Evolutionary conservation across 2,888 invertebrate genomes (phyloP).

Genomic region (Gibbula magus): DNA sequence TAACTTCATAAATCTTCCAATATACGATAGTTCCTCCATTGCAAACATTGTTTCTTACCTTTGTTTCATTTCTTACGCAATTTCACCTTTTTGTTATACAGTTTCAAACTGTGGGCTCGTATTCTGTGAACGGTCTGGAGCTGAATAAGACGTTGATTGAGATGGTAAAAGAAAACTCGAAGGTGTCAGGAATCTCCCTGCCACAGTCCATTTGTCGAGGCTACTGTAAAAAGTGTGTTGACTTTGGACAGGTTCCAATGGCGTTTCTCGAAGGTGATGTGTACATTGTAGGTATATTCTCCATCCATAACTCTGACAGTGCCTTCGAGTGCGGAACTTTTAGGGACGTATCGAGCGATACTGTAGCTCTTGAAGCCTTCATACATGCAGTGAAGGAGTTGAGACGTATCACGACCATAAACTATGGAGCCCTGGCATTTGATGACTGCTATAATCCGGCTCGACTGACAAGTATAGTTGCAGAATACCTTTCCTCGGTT

Average conservation of each 20-base stretch:
- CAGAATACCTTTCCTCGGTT: conserved; percentile 36
- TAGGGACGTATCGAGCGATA: conserved; percentile 55
- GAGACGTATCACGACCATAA: conserved; percentile 45
- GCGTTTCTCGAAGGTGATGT: conserved; percentile 56
- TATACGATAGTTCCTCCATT: background rate
- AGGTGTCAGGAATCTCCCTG: conserved; percentile 24
- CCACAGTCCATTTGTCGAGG: conserved; percentile 50
- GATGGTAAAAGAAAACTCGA: conserved; percentile 25
- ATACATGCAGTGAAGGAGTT: conserved; percentile 50
- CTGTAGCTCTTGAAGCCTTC: conserved; percentile 61
- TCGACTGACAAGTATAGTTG: conserved; percentile 40
- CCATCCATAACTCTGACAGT: conserved; percentile 53
- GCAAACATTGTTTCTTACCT: background rate
- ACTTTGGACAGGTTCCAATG: conserved; percentile 44
- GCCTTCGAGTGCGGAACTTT: conserved; percentile 57
- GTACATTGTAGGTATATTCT: conserved; percentile 62
- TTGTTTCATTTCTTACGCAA: background rate
- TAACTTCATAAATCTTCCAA: background rate
- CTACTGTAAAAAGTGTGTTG: conserved; percentile 51
- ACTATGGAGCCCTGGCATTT: conserved; percentile 64
- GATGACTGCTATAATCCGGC: conserved; percentile 67
- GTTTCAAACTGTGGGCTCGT: conserved; percentile 41
- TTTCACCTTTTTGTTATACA: conserved; percentile 12
- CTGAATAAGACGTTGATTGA: conserved; percentile 34
- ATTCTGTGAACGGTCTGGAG: conserved; percentile 24